phyloP scores from a whole-genome alignment of 1,140 invertebrate species.

The Pachypsylla venusta region DNA sequence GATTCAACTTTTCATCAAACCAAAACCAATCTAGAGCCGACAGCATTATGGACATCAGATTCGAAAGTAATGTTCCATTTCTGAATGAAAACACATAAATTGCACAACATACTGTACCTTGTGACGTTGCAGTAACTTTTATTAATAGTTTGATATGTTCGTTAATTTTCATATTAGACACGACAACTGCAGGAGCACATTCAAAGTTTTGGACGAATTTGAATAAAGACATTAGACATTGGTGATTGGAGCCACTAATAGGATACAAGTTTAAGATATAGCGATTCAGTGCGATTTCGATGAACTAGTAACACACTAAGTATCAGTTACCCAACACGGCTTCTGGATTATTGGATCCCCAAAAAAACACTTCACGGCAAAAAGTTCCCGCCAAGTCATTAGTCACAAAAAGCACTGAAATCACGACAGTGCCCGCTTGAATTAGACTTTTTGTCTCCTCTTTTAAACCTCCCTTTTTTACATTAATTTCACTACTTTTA shows the following conservation, averaged over 20 bases:
- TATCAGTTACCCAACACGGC: not conserved
- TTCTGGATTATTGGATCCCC: not conserved
- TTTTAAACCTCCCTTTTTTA: no score
- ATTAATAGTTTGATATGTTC: not conserved
- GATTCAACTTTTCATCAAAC: no score
- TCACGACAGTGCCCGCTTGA: not conserved
- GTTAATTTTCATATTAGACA: not conserved
- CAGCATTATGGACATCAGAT: no score
- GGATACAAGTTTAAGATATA: no score
- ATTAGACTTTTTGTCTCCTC: no score
- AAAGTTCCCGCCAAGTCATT: not conserved
- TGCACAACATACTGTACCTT: no score
- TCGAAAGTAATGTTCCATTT: no score
- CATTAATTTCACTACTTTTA: no score
- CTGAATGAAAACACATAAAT: no score
- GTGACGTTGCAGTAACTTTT: not conserved
- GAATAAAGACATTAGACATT: not conserved
- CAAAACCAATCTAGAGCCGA: no score
- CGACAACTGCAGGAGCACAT: not conserved
- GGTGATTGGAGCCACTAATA: constrained; percentile 1
- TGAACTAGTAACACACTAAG: not conserved
- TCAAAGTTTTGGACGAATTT: constrained; percentile 6
- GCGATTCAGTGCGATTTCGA: no score
- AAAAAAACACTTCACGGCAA: not conserved
- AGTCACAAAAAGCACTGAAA: not conserved